phyloP scores from a whole-genome alignment of 2,797 vertebrate species.

The Megaceryle alcyon region DNA sequence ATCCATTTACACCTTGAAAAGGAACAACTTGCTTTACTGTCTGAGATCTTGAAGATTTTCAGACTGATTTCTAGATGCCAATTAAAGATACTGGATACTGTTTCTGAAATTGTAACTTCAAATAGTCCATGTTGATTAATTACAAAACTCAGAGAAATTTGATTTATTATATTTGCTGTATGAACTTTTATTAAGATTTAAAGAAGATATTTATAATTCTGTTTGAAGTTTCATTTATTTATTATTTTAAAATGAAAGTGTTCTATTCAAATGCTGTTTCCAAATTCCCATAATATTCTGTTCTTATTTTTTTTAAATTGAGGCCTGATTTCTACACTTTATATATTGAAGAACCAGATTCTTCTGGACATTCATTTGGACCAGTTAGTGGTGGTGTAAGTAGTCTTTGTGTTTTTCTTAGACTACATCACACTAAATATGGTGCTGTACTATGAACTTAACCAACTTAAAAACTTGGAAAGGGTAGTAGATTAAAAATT shows the following conservation, averaged over 20 bases:
- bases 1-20: background rate
- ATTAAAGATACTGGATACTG: background rate
- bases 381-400: conserved; percentile 88
- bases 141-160: background rate
- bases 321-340: conserved; percentile 92
- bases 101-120: background rate
- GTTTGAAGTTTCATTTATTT: background rate
- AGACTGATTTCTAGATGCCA: background rate
- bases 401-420: background rate
- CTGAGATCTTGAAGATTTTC: background rate
- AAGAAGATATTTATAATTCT: background rate
- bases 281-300: background rate
- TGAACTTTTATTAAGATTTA: background rate
- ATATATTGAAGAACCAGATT: conserved; percentile 93
- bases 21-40: background rate
- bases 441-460: background rate
- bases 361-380: conserved; percentile 86
- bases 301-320: conserved; percentile 38
- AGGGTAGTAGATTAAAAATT: background rate
- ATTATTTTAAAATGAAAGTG: background rate
- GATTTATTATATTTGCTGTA: background rate
- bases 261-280: background rate
- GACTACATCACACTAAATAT: background rate
- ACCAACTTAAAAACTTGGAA: background rate
- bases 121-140: background rate